Conservation (phyloP, 2,113 vertebrate genomes). For the Cavia aperea region DNA sequence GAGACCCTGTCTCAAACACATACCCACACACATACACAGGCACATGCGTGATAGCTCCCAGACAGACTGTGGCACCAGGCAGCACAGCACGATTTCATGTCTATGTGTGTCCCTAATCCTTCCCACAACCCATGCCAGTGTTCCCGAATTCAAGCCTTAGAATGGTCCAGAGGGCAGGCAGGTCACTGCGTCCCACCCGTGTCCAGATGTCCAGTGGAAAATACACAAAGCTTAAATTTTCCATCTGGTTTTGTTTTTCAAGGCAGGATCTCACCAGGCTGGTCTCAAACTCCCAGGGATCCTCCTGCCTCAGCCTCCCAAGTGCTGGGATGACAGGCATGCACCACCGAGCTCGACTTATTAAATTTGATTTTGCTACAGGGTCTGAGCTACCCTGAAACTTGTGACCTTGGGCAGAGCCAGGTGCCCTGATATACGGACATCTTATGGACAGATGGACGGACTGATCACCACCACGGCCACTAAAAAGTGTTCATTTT, state of each 20-base stretch:
- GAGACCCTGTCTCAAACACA: too few relatives aligned
- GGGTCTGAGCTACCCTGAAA: background rate
- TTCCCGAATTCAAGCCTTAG: background rate
- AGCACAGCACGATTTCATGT: background rate
- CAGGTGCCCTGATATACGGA: background rate
- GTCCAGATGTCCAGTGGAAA: background rate
- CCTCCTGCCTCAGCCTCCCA: too few relatives aligned
- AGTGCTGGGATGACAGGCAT: too few relatives aligned
- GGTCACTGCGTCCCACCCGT: background rate
- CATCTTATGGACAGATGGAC: background rate
- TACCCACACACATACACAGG: too few relatives aligned
- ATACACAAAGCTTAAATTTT: background rate
- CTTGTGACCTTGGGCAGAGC: background rate
- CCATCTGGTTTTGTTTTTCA: background rate
- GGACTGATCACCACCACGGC: background rate
- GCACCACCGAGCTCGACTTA: too few relatives aligned
- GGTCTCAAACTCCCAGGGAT: background rate
- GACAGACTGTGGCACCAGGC: background rate
- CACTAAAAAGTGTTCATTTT: too few relatives aligned
- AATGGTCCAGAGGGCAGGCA: background rate
- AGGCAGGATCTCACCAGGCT: background rate
- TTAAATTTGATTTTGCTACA: too few relatives aligned
- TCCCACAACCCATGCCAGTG: background rate
- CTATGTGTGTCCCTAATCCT: background rate
- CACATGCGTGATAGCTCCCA: too few relatives aligned